Percentiles rank a stretch among this genome's conserved stretches.
Conservation (phyloP, 2,113 vertebrate species). For the Anarhynchus alexandrinus region DNA sequence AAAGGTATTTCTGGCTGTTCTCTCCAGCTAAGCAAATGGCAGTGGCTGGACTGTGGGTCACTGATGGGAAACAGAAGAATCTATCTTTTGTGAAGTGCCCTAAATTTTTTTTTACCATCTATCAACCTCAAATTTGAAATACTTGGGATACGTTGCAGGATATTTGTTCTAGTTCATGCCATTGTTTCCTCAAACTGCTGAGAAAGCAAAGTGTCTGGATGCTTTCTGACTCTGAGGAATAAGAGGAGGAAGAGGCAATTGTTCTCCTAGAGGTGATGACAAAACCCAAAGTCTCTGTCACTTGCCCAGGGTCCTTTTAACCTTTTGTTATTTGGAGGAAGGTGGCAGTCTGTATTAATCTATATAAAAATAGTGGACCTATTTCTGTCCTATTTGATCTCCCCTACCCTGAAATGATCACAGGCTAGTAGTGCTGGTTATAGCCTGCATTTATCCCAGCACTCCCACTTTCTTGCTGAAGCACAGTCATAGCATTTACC, state of each 20-base stretch:
- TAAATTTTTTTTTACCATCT: neutral
- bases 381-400: constrained; percentile 5
- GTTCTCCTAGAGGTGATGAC: neutral
- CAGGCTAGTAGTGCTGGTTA: neutral
- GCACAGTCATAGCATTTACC: neutral
- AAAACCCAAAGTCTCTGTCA: neutral
- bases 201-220: neutral
- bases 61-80: neutral
- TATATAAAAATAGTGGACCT: neutral
- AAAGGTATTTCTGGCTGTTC: neutral
- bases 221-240: neutral
- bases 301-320: neutral
- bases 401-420: neutral
- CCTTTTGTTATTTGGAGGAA: neutral
- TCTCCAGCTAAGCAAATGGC: neutral
- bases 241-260: neutral
- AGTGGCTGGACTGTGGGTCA: neutral
- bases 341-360: neutral
- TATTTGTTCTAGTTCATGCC: neutral
- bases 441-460: neutral
- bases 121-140: neutral
- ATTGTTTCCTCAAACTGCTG: constrained; percentile 4
- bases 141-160: neutral
- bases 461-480: neutral
- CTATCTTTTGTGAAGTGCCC: neutral